Evolutionary conservation across 2,113 vertebrate species (phyloP), one percentile per base, ranked within the genome.

Genomic region (Rostratula benghalensis): DNA sequence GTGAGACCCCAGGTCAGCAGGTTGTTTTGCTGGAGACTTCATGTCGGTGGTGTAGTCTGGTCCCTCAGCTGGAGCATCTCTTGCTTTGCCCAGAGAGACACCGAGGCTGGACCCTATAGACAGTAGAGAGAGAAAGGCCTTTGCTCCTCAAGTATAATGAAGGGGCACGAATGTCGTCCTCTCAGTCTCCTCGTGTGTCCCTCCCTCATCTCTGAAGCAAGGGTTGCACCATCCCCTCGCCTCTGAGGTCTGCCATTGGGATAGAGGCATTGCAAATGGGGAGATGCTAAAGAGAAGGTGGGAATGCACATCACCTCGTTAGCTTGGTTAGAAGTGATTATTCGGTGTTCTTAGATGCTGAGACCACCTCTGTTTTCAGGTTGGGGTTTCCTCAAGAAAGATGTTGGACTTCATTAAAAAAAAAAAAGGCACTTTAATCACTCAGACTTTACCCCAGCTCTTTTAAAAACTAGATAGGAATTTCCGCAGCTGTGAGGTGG

Each of bases 391-490:
- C 81, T 90, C 89, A 90, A 81, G 86, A 67, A 95, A 91, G 50
- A 54, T 28, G 59, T 80, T 90, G 63, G 35, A 20, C 37, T 88
- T 73, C 13, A 30, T 76, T 14, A n/a, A 43, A 31, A 41, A 41
- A 27, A 28, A 86, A 33, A 3, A 45, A 84, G 74, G 53, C 61
- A 23, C 45, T 94, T 74, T 11, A 84, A 57, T 87, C 0, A 0
- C 74, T 85, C 14, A 0, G 67, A 54, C 92, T 96, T 94, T 63
- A 85, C 77, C 77, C 89, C 59, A 16, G 67, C 77, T 75, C 68
- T 94, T 89, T 50, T 46, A 56, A 88, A 94, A 94, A 79, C 10
- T 46, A 91, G 92, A 94, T 96, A 91, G 95, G 89, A 95, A 93
- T 96, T 96, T 97, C 91, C 8, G 4, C 74, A 89, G 95, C 89